phyloP scores from a whole-genome alignment of 2,113 vertebrate genomes.

The Pionites leucogaster region DNA sequence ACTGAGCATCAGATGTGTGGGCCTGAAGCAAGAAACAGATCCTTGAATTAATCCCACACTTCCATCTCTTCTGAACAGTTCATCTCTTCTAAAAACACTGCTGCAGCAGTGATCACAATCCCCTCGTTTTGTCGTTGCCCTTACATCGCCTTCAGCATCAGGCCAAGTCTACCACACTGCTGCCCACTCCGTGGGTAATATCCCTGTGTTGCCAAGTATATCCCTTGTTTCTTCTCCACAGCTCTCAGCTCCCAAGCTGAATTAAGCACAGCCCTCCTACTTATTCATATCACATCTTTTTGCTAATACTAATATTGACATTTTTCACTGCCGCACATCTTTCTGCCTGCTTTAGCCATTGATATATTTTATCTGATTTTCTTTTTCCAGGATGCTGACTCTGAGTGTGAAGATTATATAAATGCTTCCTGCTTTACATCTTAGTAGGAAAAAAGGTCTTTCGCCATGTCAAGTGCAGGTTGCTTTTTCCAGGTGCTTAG shows the following conservation, averaged over 20 bases:
- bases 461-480: background rate
- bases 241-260: background rate
- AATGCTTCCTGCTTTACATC: background rate
- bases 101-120: background rate
- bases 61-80: background rate
- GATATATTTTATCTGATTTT: background rate
- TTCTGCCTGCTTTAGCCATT: background rate
- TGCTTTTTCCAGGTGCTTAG: background rate
- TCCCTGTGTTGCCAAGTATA: background rate
- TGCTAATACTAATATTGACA: background rate
- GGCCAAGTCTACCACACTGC: fast-evolving
- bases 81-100: background rate
- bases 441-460: background rate
- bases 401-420: background rate
- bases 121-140: fast-evolving
- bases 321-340: background rate
- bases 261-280: background rate
- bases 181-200: background rate
- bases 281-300: background rate
- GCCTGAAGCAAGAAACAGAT: background rate
- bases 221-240: background rate
- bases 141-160: background rate
- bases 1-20: background rate
- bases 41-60: background rate
- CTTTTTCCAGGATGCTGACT: background rate